Percentiles rank a stretch among this genome's conserved stretches.
These are phyloP conservation scores for Bombyx mori DNA, from an alignment of 1,140 invertebrate genomes.

Conservation along the genomic window ASM3026992v2 NC_085125.1:3534501-3535000, in stretches of 20 bases:
- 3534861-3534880: conserved; percentile 55
- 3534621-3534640: conserved; percentile 28
- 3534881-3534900: conserved; percentile 57
- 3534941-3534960: too few relatives aligned
- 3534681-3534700: too few relatives aligned
- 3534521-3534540: conserved; percentile 41
- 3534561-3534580: conserved; percentile 50
- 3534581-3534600: conserved; percentile 60
- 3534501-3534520: conserved; percentile 48
- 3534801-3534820: conserved; percentile 47
- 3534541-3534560: conserved; percentile 43
- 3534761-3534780: conserved; percentile 48
- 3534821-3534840: conserved; percentile 54
- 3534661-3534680: too few relatives aligned
- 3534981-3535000: too few relatives aligned
- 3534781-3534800: conserved; percentile 57
- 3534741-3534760: conserved; percentile 47
- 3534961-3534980: too few relatives aligned
- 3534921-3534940: too few relatives aligned
- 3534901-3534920: conserved; percentile 49
- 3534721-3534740: neutral
- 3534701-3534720: too few relatives aligned
- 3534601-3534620: conserved; percentile 63
- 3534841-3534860: conserved; percentile 56
- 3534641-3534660: too few relatives aligned